These are phyloP conservation scores for Felis catus DNA, from an alignment of 2,113 vertebrate species.

Conservation along the genomic window DNA sequence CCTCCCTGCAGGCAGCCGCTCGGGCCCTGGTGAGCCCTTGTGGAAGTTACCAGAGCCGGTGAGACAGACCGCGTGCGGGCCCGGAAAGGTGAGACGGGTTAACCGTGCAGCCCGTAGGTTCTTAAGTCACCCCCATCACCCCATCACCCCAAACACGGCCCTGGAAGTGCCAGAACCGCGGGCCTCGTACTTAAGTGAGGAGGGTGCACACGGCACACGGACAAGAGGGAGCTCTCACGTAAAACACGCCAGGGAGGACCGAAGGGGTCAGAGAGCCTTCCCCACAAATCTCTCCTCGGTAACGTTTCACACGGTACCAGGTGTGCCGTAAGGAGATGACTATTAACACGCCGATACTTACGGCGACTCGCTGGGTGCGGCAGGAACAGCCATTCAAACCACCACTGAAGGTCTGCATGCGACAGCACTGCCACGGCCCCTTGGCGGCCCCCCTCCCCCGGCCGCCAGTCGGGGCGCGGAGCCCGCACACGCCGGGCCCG, in stretches of 20 bases:
- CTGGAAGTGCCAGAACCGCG: slow-evolving; percentile 58
- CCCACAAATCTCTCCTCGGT: slow-evolving; percentile 78
- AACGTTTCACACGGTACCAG: slow-evolving; percentile 70
- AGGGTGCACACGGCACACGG: slow-evolving; percentile 71
- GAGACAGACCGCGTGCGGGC: not conserved
- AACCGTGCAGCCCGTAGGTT: slow-evolving; percentile 31
- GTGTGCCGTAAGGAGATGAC: slow-evolving; percentile 73
- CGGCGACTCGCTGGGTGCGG: slow-evolving; percentile 53
- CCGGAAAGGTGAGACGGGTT: not conserved
- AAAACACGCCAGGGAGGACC: slow-evolving; percentile 68
- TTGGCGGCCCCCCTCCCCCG: not conserved
- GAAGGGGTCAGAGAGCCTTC: slow-evolving; percentile 76
- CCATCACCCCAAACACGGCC: slow-evolving; percentile 59
- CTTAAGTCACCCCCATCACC: not conserved
- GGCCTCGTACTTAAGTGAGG: slow-evolving; percentile 70
- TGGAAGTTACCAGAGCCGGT: no score
- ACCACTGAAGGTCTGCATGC: slow-evolving; percentile 20
- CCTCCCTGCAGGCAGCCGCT: not conserved
- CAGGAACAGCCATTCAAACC: slow-evolving; percentile 57
- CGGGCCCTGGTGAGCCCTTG: fast-evolving
- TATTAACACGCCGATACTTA: slow-evolving; percentile 77
- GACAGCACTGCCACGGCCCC: not conserved
- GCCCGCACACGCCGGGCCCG: fast-evolving
- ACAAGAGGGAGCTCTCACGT: slow-evolving; percentile 72
- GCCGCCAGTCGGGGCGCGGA: fast-evolving